Evolutionary conservation across 1,140 invertebrate species (phyloP), one percentile per base, ranked within the genome.

Genomic region (Psilanteris sp.): DNA sequence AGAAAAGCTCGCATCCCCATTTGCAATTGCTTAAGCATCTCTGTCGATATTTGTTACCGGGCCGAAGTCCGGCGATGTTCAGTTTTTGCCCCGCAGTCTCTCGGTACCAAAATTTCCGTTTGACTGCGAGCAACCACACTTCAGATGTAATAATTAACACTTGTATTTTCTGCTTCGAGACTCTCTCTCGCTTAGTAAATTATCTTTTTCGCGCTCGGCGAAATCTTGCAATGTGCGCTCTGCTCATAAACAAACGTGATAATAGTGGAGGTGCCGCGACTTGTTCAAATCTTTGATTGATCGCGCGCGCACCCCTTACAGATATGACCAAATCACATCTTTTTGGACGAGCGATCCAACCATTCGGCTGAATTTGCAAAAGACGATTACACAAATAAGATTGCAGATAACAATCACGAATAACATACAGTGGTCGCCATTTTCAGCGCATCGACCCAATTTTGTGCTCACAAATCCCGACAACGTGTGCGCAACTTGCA

Each of bases 1-100:
- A 97, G 93, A 89, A 97, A 96, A 90, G 95, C 94, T 91, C 95
- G 93, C 90, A 98, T 94, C 91, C 96, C 96, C 96, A 97, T 97
- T 93, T 96, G 95, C 92, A 97, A 92, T 92, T 96, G 94, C 90
- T 96, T 97, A 92, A 96, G 94, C 96, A 98, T 98, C 74, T 85
- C 84, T 85, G 82, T 79, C 71, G 54, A 64, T 80, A 61, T 81
- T 82, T 73, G 37, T 74, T 55, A 83, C 84, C 83, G 83, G 81
- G 79, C 83, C 81, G 71, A 84, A 85, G 78, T 84, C 83, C 81
- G 81, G 83, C 80, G 68, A 27, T 39, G 36, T 78, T 82, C 36
- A 7, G 39, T 11, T 36, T 2, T n/a, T 75, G 26, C 77, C 77
- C 78, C 76, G 77, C 81, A 77, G 61, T 79, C 64, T 77, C 50